A percentile compares a stretch with the other conserved stretches of the same genome.
phyloP scores from a whole-genome alignment of 1,140 invertebrate species.

The Drosophila ercepeae region DNA sequence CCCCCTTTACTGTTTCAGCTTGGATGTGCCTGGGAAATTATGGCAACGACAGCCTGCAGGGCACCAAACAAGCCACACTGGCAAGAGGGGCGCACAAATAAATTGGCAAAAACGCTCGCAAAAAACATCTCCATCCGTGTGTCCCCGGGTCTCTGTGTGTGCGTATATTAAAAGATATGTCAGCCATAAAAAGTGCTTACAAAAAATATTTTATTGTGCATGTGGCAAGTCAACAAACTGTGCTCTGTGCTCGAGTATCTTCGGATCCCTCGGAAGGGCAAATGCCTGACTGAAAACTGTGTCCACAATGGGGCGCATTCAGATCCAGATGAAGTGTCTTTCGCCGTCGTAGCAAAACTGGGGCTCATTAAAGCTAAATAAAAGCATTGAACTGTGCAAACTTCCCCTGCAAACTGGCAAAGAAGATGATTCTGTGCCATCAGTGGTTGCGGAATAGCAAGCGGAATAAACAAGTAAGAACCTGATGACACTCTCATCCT shows the following conservation, averaged over 20 bases:
- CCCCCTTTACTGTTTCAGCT: slow-evolving; percentile 7
- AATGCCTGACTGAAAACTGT: slow-evolving; percentile 11
- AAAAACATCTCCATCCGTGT: slow-evolving; percentile 10
- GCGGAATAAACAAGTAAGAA: background rate
- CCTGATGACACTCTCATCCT: background rate
- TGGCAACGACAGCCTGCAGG: slow-evolving; percentile 56
- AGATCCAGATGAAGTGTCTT: slow-evolving; percentile 31
- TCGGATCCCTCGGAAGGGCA: background rate
- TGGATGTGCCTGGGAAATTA: slow-evolving; percentile 50
- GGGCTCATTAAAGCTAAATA: slow-evolving; percentile 41
- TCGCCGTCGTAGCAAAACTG: slow-evolving; percentile 22
- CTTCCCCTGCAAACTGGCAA: background rate
- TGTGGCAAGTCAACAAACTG: slow-evolving; percentile 70
- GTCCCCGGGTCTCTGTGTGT: background rate
- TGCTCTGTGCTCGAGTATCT: slow-evolving; percentile 5
- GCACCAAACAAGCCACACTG: slow-evolving; percentile 37
- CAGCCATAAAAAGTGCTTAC: slow-evolving; percentile 65
- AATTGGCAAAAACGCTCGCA: slow-evolving; percentile 62
- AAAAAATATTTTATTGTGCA: slow-evolving; percentile 65
- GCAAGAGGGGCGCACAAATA: slow-evolving; percentile 43
- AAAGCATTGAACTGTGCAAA: slow-evolving; percentile 43
- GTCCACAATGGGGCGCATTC: slow-evolving; percentile 47
- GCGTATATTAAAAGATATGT: slow-evolving; percentile 56
- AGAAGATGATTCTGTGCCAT: background rate
- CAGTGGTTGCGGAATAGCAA: background rate